These are phyloP conservation scores for Melanotaenia maccullochi DNA, from an alignment of 2,797 vertebrate genomes.

Conservation along the genomic window DNA sequence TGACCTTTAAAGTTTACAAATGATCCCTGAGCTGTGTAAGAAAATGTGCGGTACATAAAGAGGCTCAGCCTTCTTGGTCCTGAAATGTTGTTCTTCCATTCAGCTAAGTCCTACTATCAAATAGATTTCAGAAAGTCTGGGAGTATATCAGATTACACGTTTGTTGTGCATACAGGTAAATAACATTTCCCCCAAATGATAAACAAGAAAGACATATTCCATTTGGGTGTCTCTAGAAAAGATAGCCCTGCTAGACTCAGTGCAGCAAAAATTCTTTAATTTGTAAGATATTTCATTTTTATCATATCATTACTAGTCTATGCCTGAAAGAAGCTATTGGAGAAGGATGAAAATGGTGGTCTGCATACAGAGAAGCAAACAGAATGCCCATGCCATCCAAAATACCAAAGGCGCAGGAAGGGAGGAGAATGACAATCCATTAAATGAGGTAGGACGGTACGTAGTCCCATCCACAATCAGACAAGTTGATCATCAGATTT, in stretches of 20 bases:
- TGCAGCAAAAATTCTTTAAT: background rate
- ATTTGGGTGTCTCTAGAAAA: background rate
- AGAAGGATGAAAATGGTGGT: background rate
- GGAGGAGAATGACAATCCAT: background rate
- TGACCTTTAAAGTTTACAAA: constrained; percentile 17
- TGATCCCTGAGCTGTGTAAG: background rate
- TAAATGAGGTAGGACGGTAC: background rate
- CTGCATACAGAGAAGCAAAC: background rate
- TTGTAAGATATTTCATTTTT: background rate
- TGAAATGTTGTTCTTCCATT: background rate
- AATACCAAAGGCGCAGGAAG: background rate
- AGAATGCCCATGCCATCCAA: background rate
- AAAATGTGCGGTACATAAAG: background rate
- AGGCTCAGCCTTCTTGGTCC: background rate
- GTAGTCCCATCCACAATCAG: background rate
- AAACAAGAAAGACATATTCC: background rate
- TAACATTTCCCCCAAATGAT: background rate
- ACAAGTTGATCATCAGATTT: background rate
- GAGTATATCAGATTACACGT: background rate
- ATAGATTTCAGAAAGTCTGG: no score
- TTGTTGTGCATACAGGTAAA: background rate
- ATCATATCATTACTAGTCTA: background rate
- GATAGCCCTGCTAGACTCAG: no score
- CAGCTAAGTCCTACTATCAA: no score
- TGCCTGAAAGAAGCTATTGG: background rate